These are phyloP conservation scores for Psilopogon haemacephalus DNA, from an alignment of 2,113 vertebrate species.

Conservation along the genomic window DNA sequence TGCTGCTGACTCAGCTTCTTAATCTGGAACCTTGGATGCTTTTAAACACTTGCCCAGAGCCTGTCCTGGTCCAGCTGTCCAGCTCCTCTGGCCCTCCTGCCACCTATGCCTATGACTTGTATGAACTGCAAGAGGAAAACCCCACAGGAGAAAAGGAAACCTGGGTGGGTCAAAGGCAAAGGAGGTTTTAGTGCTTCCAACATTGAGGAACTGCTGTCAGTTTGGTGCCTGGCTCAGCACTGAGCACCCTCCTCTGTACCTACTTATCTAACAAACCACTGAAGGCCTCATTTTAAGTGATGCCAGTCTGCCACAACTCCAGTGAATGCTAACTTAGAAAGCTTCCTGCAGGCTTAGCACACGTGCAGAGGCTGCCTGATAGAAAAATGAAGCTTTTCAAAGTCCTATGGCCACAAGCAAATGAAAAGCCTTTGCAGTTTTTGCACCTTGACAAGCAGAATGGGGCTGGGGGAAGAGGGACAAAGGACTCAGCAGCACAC, in stretches of 20 bases:
- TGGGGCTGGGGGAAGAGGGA: background rate
- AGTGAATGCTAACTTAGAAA: background rate
- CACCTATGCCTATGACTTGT: background rate
- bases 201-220: no score
- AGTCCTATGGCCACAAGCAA: background rate
- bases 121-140: background rate
- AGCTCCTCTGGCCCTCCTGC: background rate
- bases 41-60: background rate
- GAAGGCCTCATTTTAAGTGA: background rate
- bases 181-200: background rate
- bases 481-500: background rate
- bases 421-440: background rate
- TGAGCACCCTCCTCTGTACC: background rate
- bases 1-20: slow-evolving; percentile 12
- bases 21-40: background rate
- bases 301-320: background rate
- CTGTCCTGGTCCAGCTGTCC: background rate
- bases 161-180: background rate
- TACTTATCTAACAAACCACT: background rate
- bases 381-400: background rate
- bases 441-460: background rate
- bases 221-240: background rate
- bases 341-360: background rate
- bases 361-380: background rate
- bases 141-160: background rate